Evolutionary conservation across 30 jellyfish, hydroid and myxozoan genomes (phyloP).

Genomic region (Clytia hemisphaerica): DNA sequence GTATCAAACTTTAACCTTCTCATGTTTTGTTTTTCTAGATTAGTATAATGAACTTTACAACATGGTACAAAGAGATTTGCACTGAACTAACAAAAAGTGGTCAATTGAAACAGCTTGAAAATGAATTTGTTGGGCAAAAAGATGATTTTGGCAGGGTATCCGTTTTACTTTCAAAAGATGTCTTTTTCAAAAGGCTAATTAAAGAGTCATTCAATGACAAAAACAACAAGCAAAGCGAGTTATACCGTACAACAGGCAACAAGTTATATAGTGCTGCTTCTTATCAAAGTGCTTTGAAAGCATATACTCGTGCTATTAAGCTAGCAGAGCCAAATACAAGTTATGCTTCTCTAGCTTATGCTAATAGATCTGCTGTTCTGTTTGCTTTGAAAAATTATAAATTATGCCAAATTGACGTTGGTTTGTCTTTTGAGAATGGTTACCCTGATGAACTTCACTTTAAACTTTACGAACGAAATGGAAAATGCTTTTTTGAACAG

Average conservation of each 20-base stretch:
- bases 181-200: not conserved
- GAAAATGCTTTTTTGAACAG: conserved; percentile 28
- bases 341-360: conserved; percentile 53
- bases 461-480: conserved; percentile 56
- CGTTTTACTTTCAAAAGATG: not conserved
- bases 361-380: conserved; percentile 83
- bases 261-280: not conserved
- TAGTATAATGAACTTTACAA: too few relatives aligned
- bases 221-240: conserved; percentile 3
- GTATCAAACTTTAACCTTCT: too few relatives aligned
- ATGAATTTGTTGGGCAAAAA: not conserved
- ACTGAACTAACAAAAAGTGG: too few relatives aligned
- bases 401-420: conserved; percentile 45
- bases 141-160: not conserved
- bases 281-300: not conserved
- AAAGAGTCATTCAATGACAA: not conserved
- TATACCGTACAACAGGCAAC: conserved; percentile 10
- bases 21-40: too few relatives aligned
- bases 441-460: conserved; percentile 47
- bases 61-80: too few relatives aligned
- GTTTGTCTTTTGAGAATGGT: conserved; percentile 33
- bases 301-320: conserved; percentile 9
- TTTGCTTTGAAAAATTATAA: conserved; percentile 30
- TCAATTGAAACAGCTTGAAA: not conserved
- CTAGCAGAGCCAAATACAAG: conserved; percentile 14